phyloP scores from a whole-genome alignment of 2,888 invertebrate genomes.

The Polyommatus iphigenia region DNA sequence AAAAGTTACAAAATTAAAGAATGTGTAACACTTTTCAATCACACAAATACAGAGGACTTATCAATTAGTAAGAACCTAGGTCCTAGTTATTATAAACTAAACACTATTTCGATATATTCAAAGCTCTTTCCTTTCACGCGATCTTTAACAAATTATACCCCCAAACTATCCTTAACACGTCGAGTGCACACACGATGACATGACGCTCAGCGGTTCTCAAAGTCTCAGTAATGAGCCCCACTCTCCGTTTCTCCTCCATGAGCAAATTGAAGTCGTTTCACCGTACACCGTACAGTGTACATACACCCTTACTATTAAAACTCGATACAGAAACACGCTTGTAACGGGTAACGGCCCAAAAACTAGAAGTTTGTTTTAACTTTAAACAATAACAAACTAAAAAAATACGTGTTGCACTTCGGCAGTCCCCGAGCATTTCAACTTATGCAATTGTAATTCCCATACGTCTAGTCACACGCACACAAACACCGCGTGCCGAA shows the following conservation, averaged over 20 bases:
- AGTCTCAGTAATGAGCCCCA: constrained; percentile 22
- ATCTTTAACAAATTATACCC: not conserved
- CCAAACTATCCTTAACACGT: not conserved
- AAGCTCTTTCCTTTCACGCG: not conserved
- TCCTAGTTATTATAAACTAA: not conserved
- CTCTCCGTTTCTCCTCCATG: constrained; percentile 14
- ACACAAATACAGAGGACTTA: no score
- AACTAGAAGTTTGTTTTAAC: no score
- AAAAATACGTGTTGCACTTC: no score
- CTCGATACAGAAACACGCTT: not conserved
- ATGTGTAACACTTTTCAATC: no score
- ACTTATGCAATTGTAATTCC: no score
- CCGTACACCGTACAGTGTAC: not conserved
- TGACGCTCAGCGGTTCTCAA: constrained; percentile 1
- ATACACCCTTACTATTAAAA: not conserved
- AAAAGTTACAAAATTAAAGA: no score
- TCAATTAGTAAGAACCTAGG: no score
- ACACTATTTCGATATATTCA: not conserved
- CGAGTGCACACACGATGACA: not conserved
- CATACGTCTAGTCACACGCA: no score
- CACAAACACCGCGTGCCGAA: no score
- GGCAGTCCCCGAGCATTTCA: no score
- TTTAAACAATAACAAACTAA: no score
- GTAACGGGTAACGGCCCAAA: no score
- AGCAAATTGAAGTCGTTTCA: constrained; percentile 20